A percentile compares a stretch with the other conserved stretches of the same genome.
Evolutionary conservation across 2,113 vertebrate genomes (phyloP).

Genomic region (Gnathonemus longibarbis): DNA sequence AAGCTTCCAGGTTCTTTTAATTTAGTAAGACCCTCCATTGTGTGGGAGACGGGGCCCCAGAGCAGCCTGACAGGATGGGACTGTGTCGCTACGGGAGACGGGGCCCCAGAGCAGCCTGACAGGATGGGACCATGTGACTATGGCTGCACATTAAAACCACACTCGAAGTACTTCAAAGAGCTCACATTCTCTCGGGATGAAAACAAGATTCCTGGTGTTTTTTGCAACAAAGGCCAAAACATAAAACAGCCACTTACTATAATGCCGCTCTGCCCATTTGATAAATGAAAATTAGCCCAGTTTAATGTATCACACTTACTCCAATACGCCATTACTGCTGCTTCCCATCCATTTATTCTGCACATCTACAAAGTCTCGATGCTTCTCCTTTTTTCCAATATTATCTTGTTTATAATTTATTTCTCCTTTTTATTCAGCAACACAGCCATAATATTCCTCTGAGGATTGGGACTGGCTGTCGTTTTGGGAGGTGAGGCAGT

Average conservation of each 20-base stretch:
- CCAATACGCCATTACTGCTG: background rate
- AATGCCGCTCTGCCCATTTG: slow-evolving; percentile 6
- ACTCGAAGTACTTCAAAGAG: slow-evolving; percentile 10
- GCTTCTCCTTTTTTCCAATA: background rate
- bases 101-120: background rate
- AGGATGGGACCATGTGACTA: background rate
- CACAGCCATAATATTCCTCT: background rate
- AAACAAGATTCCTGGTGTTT: slow-evolving; percentile 26
- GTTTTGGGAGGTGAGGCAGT: background rate
- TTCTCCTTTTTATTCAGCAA: background rate
- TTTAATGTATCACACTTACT: slow-evolving; percentile 13
- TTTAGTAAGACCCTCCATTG: slow-evolving; percentile 4
- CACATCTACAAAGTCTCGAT: background rate
- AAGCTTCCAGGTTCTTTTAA: slow-evolving; percentile 16
- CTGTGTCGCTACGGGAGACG: background rate
- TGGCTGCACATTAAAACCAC: slow-evolving; percentile 15
- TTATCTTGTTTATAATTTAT: background rate
- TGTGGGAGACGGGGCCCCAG: background rate
- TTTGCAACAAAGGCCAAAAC: slow-evolving; percentile 10
- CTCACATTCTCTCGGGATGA: slow-evolving; percentile 7
- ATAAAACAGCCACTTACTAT: slow-evolving; percentile 13
- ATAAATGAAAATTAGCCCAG: slow-evolving; percentile 14
- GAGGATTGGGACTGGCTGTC: background rate
- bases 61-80: background rate
- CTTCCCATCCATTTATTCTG: background rate